Conservation (phyloP, 1,140 invertebrate species). For the Prorops nasuta region DNA sequence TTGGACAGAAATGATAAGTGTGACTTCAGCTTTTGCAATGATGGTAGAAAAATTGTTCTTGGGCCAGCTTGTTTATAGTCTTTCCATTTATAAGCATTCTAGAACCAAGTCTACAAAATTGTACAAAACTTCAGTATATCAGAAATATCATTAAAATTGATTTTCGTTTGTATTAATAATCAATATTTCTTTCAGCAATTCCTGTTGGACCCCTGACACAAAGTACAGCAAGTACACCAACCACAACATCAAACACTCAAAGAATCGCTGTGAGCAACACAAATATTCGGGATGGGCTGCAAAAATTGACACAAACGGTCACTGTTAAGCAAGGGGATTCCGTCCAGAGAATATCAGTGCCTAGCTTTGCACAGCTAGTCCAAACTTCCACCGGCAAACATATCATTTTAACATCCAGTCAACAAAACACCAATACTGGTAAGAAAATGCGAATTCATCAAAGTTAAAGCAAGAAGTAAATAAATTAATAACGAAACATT, state of each 20-base stretch:
- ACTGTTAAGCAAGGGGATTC: slow-evolving; percentile 54
- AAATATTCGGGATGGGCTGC: slow-evolving; percentile 45
- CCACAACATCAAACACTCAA: slow-evolving; percentile 44
- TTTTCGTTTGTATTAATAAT: neutral
- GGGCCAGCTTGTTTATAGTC: slow-evolving; percentile 48
- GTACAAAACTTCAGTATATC: neutral
- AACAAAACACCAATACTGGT: slow-evolving; percentile 52
- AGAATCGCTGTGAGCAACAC: slow-evolving; percentile 50
- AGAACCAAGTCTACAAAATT: slow-evolving; percentile 39
- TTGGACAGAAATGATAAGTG: slow-evolving; percentile 28
- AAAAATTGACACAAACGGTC: slow-evolving; percentile 46
- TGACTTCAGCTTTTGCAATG: slow-evolving; percentile 48
- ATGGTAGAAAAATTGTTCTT: slow-evolving; percentile 43
- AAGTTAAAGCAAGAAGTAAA: no score
- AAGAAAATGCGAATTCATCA: no score
- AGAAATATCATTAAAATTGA: no score
- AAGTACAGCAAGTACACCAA: slow-evolving; percentile 40
- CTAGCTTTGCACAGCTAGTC: slow-evolving; percentile 64
- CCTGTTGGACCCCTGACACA: slow-evolving; percentile 52
- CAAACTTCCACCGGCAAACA: slow-evolving; percentile 70
- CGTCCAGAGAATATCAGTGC: slow-evolving; percentile 56
- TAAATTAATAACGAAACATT: no score
- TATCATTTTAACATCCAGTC: slow-evolving; percentile 61
- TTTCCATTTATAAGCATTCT: slow-evolving; percentile 43
- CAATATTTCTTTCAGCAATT: slow-evolving; percentile 46